A percentile compares a stretch with the other conserved stretches of the same genome.
Evolutionary conservation across 2,888 invertebrate species (phyloP).

Genomic region (Drosophila mimetica): DNA sequence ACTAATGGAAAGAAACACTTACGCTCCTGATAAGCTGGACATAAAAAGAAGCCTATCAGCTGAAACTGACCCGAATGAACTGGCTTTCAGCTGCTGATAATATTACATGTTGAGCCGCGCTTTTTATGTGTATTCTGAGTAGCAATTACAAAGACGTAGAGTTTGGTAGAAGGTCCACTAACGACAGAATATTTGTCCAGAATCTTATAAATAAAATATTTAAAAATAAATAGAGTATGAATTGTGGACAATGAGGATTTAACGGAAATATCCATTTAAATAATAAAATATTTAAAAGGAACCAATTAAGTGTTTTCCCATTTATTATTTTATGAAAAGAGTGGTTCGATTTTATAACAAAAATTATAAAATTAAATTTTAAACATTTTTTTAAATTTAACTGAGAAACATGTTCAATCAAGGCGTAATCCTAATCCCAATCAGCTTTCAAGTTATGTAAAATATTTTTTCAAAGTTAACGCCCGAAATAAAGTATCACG

Average conservation of each 20-base stretch:
- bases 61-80: constrained; percentile 17
- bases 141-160: background rate
- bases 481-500: constrained; percentile 15
- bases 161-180: background rate
- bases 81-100: constrained; percentile 16
- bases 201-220: too few species aligned
- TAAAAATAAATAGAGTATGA: too few species aligned
- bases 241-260: too few species aligned
- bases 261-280: too few species aligned
- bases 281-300: too few species aligned
- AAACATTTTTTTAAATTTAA: background rate
- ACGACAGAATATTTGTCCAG: too few species aligned
- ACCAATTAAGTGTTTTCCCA: too few species aligned
- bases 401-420: background rate
- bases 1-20: constrained; percentile 12
- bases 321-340: too few species aligned
- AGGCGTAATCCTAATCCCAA: background rate
- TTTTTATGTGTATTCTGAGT: background rate
- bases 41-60: constrained; percentile 14
- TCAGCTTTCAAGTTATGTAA: constrained; percentile 4
- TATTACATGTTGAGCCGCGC: background rate
- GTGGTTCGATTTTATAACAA: too few species aligned
- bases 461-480: constrained; percentile 2
- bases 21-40: constrained; percentile 18
- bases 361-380: too few species aligned